Percentiles rank a stretch among this genome's conserved stretches.
These are phyloP conservation scores for Nemapogon koenigi DNA, from an alignment of 2,888 invertebrate species.

Conservation along the genomic window DNA sequence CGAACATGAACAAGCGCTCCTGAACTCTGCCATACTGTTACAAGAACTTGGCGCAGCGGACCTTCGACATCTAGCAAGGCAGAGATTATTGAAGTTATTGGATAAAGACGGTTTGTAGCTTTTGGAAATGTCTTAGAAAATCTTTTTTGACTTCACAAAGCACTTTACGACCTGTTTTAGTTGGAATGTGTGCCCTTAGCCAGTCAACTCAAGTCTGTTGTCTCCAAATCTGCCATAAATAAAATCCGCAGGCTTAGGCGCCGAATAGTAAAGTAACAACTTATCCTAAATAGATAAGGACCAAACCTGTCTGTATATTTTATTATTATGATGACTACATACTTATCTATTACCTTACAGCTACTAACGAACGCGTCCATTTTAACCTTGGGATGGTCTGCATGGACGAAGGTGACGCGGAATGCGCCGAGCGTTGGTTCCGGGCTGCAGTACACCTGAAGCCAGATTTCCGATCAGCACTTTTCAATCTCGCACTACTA, in stretches of 20 bases:
- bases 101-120: constrained; percentile 70
- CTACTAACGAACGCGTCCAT: constrained; percentile 88
- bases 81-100: constrained; percentile 81
- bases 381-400: constrained; percentile 97
- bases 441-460: constrained; percentile 87
- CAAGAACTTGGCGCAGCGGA: constrained; percentile 88
- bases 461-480: constrained; percentile 89
- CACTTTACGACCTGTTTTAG: no score
- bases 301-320: no score
- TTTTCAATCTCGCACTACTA: constrained; percentile 92
- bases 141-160: background rate
- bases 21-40: constrained; percentile 93
- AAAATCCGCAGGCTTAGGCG: no score
- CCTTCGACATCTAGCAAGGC: constrained; percentile 78
- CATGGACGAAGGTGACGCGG: constrained; percentile 92
- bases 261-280: background rate
- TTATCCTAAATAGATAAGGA: no score
- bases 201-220: no score
- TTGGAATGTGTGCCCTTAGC: no score
- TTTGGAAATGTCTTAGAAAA: background rate
- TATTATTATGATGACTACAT: no score
- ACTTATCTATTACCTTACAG: constrained; percentile 26
- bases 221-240: no score
- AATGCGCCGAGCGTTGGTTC: constrained; percentile 91
- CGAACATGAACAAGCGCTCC: constrained; percentile 91